Percentiles rank a stretch among this genome's conserved stretches.
Evolutionary conservation across 2,888 invertebrate species (phyloP).

Genomic region (Penaeus monodon): DNA sequence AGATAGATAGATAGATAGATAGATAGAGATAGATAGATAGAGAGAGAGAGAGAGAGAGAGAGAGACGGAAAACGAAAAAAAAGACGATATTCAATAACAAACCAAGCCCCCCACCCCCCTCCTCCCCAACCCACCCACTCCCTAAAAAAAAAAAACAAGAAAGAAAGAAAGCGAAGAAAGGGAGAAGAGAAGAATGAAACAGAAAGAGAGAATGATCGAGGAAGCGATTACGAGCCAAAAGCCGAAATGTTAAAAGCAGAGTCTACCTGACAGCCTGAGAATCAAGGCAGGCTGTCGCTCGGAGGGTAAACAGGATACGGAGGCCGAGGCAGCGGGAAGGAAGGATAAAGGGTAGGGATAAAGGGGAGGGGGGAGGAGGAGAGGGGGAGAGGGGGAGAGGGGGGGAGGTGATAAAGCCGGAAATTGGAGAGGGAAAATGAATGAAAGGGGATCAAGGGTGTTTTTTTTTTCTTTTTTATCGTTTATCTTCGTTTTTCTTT

Average conservation of each 20-base stretch:
- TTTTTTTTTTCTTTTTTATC: too few species aligned
- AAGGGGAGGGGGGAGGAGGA: not conserved
- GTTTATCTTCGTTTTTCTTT: too few species aligned
- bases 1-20: not conserved
- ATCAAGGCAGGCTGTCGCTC: not conserved
- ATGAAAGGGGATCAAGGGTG: not conserved
- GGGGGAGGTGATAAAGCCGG: not conserved
- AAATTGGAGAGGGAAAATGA: not conserved
- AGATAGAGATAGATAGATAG: not conserved
- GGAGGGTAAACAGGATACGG: not conserved
- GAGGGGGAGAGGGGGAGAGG: not conserved
- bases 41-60: not conserved
- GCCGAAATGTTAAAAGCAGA: too few species aligned
- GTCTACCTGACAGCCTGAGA: too few species aligned
- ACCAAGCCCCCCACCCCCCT: too few species aligned
- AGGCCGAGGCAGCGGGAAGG: not conserved
- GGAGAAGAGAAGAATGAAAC: not conserved
- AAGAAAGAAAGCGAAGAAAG: not conserved
- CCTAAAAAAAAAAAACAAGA: not conserved
- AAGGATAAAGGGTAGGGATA: not conserved
- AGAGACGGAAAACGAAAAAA: not conserved
- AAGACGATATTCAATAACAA: too few species aligned
- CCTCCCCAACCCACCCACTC: too few species aligned
- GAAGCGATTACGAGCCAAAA: not conserved
- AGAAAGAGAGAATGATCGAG: not conserved